phyloP scores from a whole-genome alignment of 2,888 invertebrate genomes.

The Latrodectus elegans region DNA sequence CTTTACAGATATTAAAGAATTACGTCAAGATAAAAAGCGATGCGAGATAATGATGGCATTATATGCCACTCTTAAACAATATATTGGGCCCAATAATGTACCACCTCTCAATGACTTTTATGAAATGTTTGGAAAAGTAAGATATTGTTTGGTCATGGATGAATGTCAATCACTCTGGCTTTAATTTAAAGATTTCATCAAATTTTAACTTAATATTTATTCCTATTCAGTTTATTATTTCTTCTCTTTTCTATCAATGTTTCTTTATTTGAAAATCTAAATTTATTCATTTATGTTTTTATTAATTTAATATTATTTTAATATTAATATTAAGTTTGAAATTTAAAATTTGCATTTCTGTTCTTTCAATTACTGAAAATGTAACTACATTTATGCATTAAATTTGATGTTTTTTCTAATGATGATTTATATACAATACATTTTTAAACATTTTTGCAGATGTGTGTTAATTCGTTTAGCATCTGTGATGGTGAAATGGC shows the following conservation, averaged over 20 bases:
- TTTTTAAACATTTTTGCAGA: constrained; percentile 77
- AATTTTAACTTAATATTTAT: too few relatives aligned
- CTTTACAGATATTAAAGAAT: constrained; percentile 84
- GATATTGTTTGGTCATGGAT: constrained; percentile 71
- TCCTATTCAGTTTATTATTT: background rate
- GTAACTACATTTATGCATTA: too few relatives aligned
- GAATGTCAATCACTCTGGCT: background rate
- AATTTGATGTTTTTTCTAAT: too few relatives aligned
- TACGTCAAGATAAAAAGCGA: constrained; percentile 83
- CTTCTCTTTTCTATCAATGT: background rate
- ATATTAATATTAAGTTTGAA: too few relatives aligned
- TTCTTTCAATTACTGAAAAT: too few relatives aligned
- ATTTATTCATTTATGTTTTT: too few relatives aligned
- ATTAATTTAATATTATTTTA: too few relatives aligned
- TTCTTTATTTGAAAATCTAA: too few relatives aligned
- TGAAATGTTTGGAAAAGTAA: constrained; percentile 90
- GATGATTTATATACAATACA: too few relatives aligned
- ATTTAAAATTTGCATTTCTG: too few relatives aligned
- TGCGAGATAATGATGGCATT: constrained; percentile 87
- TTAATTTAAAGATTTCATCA: background rate
- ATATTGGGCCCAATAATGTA: constrained; percentile 82
- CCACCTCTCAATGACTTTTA: constrained; percentile 90
- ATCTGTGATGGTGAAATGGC: constrained; percentile 89
- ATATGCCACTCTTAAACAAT: constrained; percentile 83
- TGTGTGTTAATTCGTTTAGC: constrained; percentile 92